Percentiles rank a stretch among this genome's conserved stretches.
phyloP scores from a whole-genome alignment of 2,888 invertebrate genomes.

The Ennomos fuscantarius region DNA sequence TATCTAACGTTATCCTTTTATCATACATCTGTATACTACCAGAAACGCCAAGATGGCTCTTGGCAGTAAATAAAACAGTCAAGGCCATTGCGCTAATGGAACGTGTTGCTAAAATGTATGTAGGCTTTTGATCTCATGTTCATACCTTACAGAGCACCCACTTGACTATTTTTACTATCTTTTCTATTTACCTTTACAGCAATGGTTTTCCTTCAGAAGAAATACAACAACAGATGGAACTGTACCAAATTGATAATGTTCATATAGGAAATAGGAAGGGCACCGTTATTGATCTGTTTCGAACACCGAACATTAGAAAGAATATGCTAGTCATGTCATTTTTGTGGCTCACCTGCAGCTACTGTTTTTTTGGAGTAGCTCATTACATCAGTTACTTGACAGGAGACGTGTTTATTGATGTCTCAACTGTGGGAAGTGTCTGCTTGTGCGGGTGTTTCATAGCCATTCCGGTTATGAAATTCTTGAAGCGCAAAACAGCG shows the following conservation, averaged over 20 bases:
- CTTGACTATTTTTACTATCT: neutral
- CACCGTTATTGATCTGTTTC: conserved; percentile 86
- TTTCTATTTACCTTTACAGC: conserved; percentile 50
- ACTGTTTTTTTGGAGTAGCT: conserved; percentile 90
- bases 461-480: conserved; percentile 86
- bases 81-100: conserved; percentile 87
- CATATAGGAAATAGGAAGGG: conserved; percentile 60
- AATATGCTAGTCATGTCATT: conserved; percentile 89
- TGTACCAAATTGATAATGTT: conserved; percentile 54
- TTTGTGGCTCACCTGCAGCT: conserved; percentile 91
- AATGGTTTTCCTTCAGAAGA: conserved; percentile 71
- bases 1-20: conserved; percentile 83
- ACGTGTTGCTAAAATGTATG: conserved; percentile 84
- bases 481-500: conserved; percentile 86
- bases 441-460: conserved; percentile 84
- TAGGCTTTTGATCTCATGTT: conserved; percentile 19
- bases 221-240: conserved; percentile 66
- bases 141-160: too few relatives aligned
- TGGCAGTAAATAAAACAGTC: conserved; percentile 87
- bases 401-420: conserved; percentile 92
- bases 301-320: conserved; percentile 87
- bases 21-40: conserved; percentile 89
- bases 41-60: conserved; percentile 92
- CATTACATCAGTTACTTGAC: conserved; percentile 91
- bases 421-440: conserved; percentile 88